Evolutionary conservation across 2,113 vertebrate species (phyloP), one percentile per base, ranked within the genome.

Genomic region (Vulpes vulpes): DNA sequence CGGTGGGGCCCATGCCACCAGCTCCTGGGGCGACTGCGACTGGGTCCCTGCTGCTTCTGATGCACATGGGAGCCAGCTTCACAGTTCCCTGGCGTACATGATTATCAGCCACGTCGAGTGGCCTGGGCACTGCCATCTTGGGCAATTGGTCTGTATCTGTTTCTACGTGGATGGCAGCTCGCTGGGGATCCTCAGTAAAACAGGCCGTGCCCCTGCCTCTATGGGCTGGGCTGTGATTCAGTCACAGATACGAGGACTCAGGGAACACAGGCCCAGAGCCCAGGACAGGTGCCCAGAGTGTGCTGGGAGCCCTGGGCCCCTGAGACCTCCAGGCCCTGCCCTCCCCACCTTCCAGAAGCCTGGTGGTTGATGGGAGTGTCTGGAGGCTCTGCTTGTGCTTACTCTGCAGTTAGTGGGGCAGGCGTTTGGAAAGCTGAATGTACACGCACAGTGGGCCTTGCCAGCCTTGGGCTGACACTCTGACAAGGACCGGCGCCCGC

Each of bases 281-380:
- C 38, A 25, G 38, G 38, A 23, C 38, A 6, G 5, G 5, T 65
- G 43, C 43, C 1, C 43, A 43, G 43, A 43, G 43, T 7, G 43
- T 43, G 43, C 43, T 43, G 43, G 43, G 43, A 43, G 10, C 60
- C 60, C 10, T 64, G 60, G 60, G 60, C 60, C 60, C 11, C 25
- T 27, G 23, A 57, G 57, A 25, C 60, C 60, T 10, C 62, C 11
- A 25, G 25, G 11, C 15, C 43, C 25, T 4, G 43, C 25, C 0
- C 8, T 8, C 0, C 5, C 12, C 38, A 15, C 25, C 49, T 49
- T 17, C 25, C 25, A 3, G 43, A 27, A 17, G 74, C 74, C 64
- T 8, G 23, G 14, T 4, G 8, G 2, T 8, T 9, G 9, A 51
- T 15, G 2, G 43, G 43, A 0, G 6, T 3, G 14, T 30, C 8